Base-by-base conservation (phyloP, 2,113 vertebrate species). In the Furnarius figulus region DNA sequence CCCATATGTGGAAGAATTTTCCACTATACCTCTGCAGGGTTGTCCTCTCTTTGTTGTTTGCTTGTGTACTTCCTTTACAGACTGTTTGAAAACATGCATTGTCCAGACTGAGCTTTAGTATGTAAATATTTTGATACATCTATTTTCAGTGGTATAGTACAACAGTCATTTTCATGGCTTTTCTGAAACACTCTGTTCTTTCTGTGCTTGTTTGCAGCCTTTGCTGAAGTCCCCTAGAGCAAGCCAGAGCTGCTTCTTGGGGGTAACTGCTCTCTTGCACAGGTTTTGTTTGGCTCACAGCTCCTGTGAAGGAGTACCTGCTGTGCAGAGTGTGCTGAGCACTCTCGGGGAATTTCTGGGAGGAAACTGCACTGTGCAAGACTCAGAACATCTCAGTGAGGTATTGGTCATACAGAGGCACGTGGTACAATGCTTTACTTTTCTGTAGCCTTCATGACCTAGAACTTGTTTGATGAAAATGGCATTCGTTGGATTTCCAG, bases 211-310 rank as follows among this genome's bases (percentile, higher is more conserved):
- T 92, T 94, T 77, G 58, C 76, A 99, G 99, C 93, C 95, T 59
- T 96, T 99, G 85, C 56, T 99, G 89, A 90, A 98, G 73, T 84
- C 96, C 74, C 97, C 97, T 2, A 91, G 90, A 92, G 58, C 98
- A 58, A 96, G 95, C 42, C 91, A 97, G 55, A 98, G 98, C 47
- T 96, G 97, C 12, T 96, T 99, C 83, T 94, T 99, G 53, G 97
- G 96, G 52, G 81, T 98, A 70, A 99, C 98, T 7, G 97, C 98
- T 66, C 96, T 99, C 39, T 65, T 98, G 39, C 94, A 99, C 70
- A 97, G 97, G 42, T 93, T 99, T 93, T 99, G 99, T 83, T 97
- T 90, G 40, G 91, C 40, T 77, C 85, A 63, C 4, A 67, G n/a
- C 20, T 93, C 96, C 52, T 99, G 99, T 67, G 92, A 37, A 46